Evolutionary conservation across 2,113 vertebrate species (phyloP).

Genomic region (Sinocyclocheilus maitianheensis): DNA sequence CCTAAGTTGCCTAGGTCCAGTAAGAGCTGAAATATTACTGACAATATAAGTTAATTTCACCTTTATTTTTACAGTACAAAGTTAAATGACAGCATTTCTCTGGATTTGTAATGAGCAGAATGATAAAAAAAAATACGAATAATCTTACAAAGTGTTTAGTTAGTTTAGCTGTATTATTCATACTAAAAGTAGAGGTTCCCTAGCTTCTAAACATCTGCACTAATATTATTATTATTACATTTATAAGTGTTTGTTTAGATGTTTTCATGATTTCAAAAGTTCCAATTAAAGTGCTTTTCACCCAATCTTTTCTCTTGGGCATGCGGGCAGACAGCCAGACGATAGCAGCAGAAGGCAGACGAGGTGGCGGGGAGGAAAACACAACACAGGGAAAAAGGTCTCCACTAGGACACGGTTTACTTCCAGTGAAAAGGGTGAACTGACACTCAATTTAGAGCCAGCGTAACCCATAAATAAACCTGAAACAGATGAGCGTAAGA

Average conservation of each 20-base stretch:
- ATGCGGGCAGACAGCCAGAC: background rate
- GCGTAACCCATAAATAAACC: background rate
- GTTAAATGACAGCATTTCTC: too few relatives aligned
- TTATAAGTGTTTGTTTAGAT: background rate
- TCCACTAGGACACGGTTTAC: background rate
- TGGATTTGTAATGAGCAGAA: too few relatives aligned
- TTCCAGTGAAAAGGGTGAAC: background rate
- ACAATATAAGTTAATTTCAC: too few relatives aligned
- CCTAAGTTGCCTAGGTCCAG: too few relatives aligned
- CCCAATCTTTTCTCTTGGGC: background rate
- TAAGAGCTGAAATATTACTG: too few relatives aligned
- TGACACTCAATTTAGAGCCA: background rate
- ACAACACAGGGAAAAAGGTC: background rate
- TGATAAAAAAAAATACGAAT: too few relatives aligned
- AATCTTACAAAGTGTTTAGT: too few relatives aligned
- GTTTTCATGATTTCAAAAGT: background rate
- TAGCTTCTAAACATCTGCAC: too few relatives aligned
- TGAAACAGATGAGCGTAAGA: background rate
- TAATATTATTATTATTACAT: too few relatives aligned
- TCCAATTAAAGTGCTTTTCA: background rate
- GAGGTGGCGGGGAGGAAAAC: background rate
- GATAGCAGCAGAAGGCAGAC: background rate
- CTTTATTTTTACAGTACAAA: too few relatives aligned
- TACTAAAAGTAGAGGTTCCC: background rate
- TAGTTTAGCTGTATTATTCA: background rate